Evolutionary conservation across 2,888 invertebrate species (phyloP).

Genomic region (Caenorhabditis panamensis): DNA sequence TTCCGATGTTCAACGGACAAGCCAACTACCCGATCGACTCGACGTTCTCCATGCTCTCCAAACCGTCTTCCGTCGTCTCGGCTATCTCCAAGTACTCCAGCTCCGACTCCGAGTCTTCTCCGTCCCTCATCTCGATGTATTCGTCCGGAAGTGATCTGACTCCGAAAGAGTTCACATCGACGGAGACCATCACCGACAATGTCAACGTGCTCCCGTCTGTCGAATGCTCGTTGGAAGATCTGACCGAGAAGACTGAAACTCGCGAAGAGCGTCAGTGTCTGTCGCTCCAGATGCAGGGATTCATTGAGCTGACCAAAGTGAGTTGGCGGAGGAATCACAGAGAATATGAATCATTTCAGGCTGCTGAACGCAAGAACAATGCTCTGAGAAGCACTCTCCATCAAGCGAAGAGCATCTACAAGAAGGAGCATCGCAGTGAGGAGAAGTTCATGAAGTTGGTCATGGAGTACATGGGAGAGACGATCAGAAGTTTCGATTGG

Average conservation of each 20-base stretch:
- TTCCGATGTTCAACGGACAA: neutral
- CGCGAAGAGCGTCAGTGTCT: slow-evolving; percentile 25
- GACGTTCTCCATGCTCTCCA: neutral
- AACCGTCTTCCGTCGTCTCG: neutral
- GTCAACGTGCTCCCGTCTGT: neutral
- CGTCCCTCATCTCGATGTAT: neutral
- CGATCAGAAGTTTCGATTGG: no score
- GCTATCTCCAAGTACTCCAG: neutral
- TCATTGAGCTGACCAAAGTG: slow-evolving; percentile 12
- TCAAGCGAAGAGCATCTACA: no score
- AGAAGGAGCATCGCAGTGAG: no score
- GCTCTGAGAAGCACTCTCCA: no score
- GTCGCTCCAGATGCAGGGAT: slow-evolving; percentile 8
- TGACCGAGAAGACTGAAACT: slow-evolving; percentile 18
- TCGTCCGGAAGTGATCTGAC: neutral
- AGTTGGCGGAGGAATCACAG: no score
- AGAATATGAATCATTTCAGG: neutral
- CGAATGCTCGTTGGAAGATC: no score
- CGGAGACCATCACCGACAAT: neutral
- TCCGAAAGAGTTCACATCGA: no score
- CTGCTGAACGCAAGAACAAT: neutral
- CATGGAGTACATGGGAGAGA: no score
- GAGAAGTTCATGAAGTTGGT: no score
- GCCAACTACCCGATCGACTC: neutral
- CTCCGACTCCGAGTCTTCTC: neutral